A percentile compares a stretch with the other conserved stretches of the same genome.
Evolutionary conservation across 2,888 invertebrate genomes (phyloP).

Genomic region (Netelia inedita): DNA sequence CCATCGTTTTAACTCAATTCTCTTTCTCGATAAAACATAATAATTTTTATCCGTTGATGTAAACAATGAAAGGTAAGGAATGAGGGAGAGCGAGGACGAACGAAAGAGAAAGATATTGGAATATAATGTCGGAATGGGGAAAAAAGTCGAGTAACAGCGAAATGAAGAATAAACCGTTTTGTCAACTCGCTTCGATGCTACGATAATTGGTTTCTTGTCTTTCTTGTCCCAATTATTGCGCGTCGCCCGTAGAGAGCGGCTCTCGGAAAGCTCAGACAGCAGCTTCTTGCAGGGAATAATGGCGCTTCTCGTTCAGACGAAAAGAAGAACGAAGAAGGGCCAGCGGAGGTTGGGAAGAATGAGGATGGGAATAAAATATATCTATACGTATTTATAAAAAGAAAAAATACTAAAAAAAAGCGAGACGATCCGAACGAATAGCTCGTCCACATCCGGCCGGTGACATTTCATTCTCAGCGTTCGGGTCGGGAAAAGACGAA

Average conservation of each 20-base stretch:
- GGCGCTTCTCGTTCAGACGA: conserved; percentile 64
- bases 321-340: conserved; percentile 55
- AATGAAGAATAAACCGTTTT: conserved; percentile 62
- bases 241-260: conserved; percentile 48
- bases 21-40: too few relatives aligned
- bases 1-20: too few relatives aligned
- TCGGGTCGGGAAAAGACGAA: conserved; percentile 53
- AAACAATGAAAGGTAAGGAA: background rate
- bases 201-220: conserved; percentile 69
- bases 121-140: conserved; percentile 39
- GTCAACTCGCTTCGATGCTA: conserved; percentile 66
- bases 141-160: conserved; percentile 34
- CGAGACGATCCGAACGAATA: conserved; percentile 78
- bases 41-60: too few relatives aligned
- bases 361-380: conserved; percentile 55
- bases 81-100: background rate
- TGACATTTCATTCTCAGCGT: conserved; percentile 83
- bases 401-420: conserved; percentile 57
- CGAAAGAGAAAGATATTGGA: conserved; percentile 20
- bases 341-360: conserved; percentile 39
- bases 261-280: conserved; percentile 52
- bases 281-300: conserved; percentile 58
- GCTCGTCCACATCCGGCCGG: conserved; percentile 79
- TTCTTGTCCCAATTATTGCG: conserved; percentile 68
- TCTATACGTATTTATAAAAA: conserved; percentile 7